Evolutionary conservation across 2,888 invertebrate species (phyloP), one percentile per base, ranked within the genome.

Genomic region (Papilio gigon): DNA sequence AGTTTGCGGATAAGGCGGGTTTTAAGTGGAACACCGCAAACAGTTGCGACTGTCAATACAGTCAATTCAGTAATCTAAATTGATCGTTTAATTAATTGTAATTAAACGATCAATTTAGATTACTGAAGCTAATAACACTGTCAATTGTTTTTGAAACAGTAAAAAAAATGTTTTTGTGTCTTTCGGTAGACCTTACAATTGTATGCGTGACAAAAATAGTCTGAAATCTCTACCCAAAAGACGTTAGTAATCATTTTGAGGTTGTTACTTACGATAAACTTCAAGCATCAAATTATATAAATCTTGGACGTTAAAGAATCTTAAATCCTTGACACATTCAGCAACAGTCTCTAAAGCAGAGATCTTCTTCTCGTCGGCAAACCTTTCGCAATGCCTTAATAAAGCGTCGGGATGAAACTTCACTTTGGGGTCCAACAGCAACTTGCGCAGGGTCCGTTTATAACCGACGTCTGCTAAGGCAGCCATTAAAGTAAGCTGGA

Each of bases 391-490:
- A 68, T 93, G 91, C 3, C 93, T 89, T 14, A 90, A 59, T 4
- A 94, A 73, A 11, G 92, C 87, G 17, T 93, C 93, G 0, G 92
- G 87, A 65, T 93, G 93, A 68, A 93, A 82, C 68, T 88, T 88
- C 11, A 93, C 88, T 0, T 88, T 83, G 0, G 94, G 93, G 75
- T 93, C 94, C 4, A 90, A 78, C 67, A 94, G 78, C 42, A 92
- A 75, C 71, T 92, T 92, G 67, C 89, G 87, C 0, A 94, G 80
- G 0, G 90, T 87, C 74, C 91, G 92, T 74, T 85, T 88, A 77
- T 89, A 88, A 4, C 93, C 93, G 0, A 91, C 90, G 68, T 94
- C 93, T 0, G 94, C 93, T 71, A 94, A 75, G 0, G 93, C 93
- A 0, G 90, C 83, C 77, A 93, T 87, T 61, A 94, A 77, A 0